phyloP scores from a whole-genome alignment of 2,888 invertebrate genomes.

The Cynaeus angustus region DNA sequence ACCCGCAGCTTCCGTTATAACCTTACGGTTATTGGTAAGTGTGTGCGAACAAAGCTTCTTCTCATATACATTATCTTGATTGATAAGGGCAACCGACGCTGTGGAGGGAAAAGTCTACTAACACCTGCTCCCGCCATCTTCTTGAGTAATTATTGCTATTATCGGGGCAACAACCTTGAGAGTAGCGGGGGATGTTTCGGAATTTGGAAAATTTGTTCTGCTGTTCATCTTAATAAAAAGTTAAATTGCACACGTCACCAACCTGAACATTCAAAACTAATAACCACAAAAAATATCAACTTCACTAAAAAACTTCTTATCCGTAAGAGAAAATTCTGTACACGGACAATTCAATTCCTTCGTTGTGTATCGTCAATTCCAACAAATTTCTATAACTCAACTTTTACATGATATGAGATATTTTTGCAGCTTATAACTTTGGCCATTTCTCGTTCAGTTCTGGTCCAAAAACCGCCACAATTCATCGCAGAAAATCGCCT shows the following conservation, averaged over 20 bases:
- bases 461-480: slow-evolving; percentile 23
- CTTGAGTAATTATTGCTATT: slow-evolving; percentile 37
- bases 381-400: background rate
- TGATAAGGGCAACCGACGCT: slow-evolving; percentile 18
- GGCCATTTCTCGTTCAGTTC: slow-evolving; percentile 20
- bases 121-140: slow-evolving; percentile 31
- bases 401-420: slow-evolving; percentile 5
- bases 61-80: slow-evolving; percentile 23
- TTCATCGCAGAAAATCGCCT: slow-evolving; percentile 31
- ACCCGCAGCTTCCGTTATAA: slow-evolving; percentile 92
- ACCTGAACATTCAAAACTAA: too few relatives aligned
- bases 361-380: background rate
- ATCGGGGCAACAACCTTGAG: slow-evolving; percentile 22
- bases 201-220: background rate
- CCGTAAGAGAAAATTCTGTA: too few relatives aligned
- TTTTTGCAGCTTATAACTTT: slow-evolving; percentile 13
- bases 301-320: too few relatives aligned
- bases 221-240: background rate
- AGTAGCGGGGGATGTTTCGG: background rate
- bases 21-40: slow-evolving; percentile 92
- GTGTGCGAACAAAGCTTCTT: slow-evolving; percentile 40
- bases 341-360: too few relatives aligned
- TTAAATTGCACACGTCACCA: too few relatives aligned
- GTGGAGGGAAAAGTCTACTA: background rate
- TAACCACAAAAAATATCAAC: too few relatives aligned